Percentiles rank a stretch among this genome's conserved stretches.
Evolutionary conservation across 2,113 vertebrate species (phyloP).

Genomic region (Anoplopoma fimbria): DNA sequence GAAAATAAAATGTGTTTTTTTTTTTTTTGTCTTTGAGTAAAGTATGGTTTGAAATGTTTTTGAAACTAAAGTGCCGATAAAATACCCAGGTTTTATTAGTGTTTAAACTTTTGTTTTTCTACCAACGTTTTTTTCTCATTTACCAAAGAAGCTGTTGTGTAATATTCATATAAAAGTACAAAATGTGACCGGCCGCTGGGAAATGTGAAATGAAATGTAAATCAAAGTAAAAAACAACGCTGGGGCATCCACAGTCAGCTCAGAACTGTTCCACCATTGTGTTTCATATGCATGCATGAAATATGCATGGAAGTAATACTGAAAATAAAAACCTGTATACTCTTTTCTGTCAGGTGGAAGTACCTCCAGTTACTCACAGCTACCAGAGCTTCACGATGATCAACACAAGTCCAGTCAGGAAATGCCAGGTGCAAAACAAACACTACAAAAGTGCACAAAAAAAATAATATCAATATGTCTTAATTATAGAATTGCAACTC

Average conservation of each 20-base stretch:
- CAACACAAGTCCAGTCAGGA: constrained; percentile 24
- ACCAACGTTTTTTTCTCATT: neutral
- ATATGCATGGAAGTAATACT: constrained; percentile 4
- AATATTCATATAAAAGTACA: neutral
- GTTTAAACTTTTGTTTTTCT: neutral
- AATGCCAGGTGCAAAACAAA: constrained; percentile 31
- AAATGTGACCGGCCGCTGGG: neutral
- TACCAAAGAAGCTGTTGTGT: neutral
- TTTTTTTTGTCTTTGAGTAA: neutral
- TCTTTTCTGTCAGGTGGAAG: constrained; percentile 34
- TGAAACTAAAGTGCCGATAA: neutral
- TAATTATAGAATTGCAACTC: neutral
- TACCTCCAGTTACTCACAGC: constrained; percentile 30
- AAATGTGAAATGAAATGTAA: constrained; percentile 1
- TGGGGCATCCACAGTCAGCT: neutral
- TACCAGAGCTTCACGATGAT: constrained; percentile 33
- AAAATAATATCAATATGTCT: neutral
- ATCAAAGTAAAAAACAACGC: neutral
- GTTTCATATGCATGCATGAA: constrained; percentile 3
- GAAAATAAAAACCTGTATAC: constrained; percentile 16
- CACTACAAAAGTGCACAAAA: constrained; percentile 17
- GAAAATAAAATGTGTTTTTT: neutral
- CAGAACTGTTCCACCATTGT: neutral
- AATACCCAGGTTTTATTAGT: no score
- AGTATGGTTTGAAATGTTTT: constrained; percentile 6